Evolutionary conservation across 2,797 vertebrate species (phyloP), one percentile per base, ranked within the genome.

Genomic region (Sternarchorhynchus goeldii): DNA sequence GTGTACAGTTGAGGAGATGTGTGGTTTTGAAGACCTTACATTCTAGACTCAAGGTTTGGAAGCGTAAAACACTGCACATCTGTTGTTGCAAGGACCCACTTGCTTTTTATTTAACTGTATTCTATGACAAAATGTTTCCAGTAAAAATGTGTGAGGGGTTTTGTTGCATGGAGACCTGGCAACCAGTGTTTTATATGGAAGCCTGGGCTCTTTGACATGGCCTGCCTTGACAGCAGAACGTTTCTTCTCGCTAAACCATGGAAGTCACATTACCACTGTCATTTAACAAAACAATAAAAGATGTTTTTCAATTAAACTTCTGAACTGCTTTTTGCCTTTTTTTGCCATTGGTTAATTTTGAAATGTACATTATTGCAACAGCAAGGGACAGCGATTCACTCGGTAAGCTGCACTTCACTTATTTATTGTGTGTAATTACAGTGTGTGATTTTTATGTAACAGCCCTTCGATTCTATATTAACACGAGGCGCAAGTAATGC

Each of bases 261-360:
- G 69, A 69, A 68, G 81, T 73, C 75, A 84, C 77, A 89, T 87
- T 90, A 86, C 76, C 85, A 85, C 73, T 87, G 82, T 87, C 75
- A 84, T 87, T 80, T 75, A 87, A 82, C 72, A 75, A 80, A 78
- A 78, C 67, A 88, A 90, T 88, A 85, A 90, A 90, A 75, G 32
- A 78, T 81, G 83, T 86, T 91, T 89, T 89, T 83, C 80, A 77
- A 72, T 74, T 66, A 85, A 76, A 53, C 67, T 6, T 50, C 45
- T 50, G 21, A 50, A 36, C 3, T 2, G 7, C 32, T 31, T 41
- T 69, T 25, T 39, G 64, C 17, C 34, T 29, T 36, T 45, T 68
- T 25, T 25, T 25, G 25, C 25, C 25, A 1, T n/a, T n/a, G n/a
- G n/a, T 25, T 25, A 25, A 25, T 25, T 25, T 25, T 25, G 25